Evolutionary conservation across 2,113 vertebrate species (phyloP), one percentile per base, ranked within the genome.

Genomic region (Dicerorhinus sumatrensis): DNA sequence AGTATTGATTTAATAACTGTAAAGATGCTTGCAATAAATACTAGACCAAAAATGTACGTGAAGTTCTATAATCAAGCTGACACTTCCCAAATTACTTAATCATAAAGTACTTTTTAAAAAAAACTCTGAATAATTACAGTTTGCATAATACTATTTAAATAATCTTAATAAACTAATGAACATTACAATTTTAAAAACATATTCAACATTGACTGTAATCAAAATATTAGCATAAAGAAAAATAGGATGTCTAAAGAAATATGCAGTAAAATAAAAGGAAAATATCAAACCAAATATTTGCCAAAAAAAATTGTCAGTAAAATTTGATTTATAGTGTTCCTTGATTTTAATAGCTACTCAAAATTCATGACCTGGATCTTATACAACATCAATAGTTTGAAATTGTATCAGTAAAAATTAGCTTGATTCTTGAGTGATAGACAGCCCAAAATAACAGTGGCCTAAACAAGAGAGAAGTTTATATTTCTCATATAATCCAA

Each of bases 181-280:
- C 4, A 79, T 62, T 48, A 46, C 2, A 58, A 87, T n/a, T 84
- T 91, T n/a, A 39, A 86, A 91, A 60, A 63, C 25, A 69, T 48
- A 5, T 51, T 94, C 14, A 72, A 27, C 8, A 77, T 72, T 56
- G 90, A 87, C 6, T 76, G 13, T 67, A 79, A 73, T 86, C 3
- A 91, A 94, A 91, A 54, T 18, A 51, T 46, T 70, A 86, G 58
- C 54, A 4, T 96, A 77, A 90, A 67, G 56, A 46, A 83, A 81
- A 90, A 69, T 25, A 92, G 8, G 0, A 91, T 48, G 18, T 46
- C n/a, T 87, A 94, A 93, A 72, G 2, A 90, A 79, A 63, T 89
- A 79, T 12, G 10, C 4, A 75, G 16, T 33, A 88, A 97, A 92
- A 87, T 54, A 46, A 23, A 58, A 13, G 4, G 2, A 46, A 17